Base-by-base conservation (phyloP, 2,888 invertebrate genomes). In the Dryocosmus kuriphilus region DNA sequence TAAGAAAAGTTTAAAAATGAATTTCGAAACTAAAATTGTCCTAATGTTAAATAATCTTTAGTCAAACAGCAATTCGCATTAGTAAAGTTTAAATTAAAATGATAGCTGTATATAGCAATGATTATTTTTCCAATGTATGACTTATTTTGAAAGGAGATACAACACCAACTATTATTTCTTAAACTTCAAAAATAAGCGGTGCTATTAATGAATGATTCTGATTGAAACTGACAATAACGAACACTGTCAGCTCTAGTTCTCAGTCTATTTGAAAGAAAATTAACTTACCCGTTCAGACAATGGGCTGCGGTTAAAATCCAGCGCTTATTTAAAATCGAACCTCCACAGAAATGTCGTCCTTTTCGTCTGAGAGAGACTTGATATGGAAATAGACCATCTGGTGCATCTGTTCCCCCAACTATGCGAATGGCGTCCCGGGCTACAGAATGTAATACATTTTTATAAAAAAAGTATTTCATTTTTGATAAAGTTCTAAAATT, bases 231-330 rank as follows among this genome's bases (percentile, higher is more conserved):
- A 16, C 51, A 74, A 30, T 55, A 46, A 71, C 1, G n/a, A 46
- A 19, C 16, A 19, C 5, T 32, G 6, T 4, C 8, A 38, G n/a
- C n/a, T n/a, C n/a, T n/a, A n/a, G n/a, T 61, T 27, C n/a, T 61
- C 22, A 32, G 9, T n/a, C 19, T 9, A n/a, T 4, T 16, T 16
- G 4, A 16, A 38, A 14, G 35, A 2, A 63, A 22, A 63, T 32
- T 63, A 5, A 38, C 41, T 77, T 80, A 93, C 93, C 93, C 90
- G 67, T 92, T 91, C 7, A 93, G 92, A 62, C 93, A 93, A 82
- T 93, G 93, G 0, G 93, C 93, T 2, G 93, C 93, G 0, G 93
- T 93, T 7, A 93, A 82, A 19, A 93, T 92, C 1, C 92, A 92
- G 11, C 92, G 86, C 0, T 92, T 92, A 22, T 92, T 93, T 8